Base-by-base conservation (phyloP, 2,888 invertebrate genomes). In the Ashinkailepas kermadecensis region DNA sequence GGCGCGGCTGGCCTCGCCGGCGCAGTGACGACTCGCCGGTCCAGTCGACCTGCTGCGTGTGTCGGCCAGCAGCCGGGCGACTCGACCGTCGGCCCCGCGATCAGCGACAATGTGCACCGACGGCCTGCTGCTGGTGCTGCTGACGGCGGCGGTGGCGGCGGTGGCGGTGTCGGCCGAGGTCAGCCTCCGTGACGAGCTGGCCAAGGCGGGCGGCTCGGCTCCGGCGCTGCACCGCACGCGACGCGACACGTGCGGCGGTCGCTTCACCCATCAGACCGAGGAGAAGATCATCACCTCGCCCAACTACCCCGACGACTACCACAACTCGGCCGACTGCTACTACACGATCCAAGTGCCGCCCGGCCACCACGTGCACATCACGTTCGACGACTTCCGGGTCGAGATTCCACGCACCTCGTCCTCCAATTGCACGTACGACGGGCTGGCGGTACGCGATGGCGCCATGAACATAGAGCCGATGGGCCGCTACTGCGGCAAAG, bases 401-500 rank as follows among this genome's bases (percentile, higher is more conserved):
- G 79, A 79, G 79, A 79, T 79, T 25, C 79, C 79, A 23, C 79
- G 79, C 23, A 79, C 79, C 13, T 79, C 79, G 15, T 79, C 79
- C 58, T 23, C 23, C 23, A 79, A 79, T 58, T 79, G 79, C 79
- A 79, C 79, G 23, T 79, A 58, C 79, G 79, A 79, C 58, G 79
- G 79, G 3, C 79, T 79, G 79, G 79, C 58, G 58, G 79, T 79
- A 23, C 79, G 58, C 15, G 79, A 79, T 8, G 79, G 79, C 23
- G n/a, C 79, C 18, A 23, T 8, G 13, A 18, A n/a, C 58, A 25
- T 57, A 0, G 79, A 79, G 58, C 58, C 79, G 23, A 79, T 79
- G 79, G 79, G 79, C 13, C 79, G 79, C 58, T 79, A 79, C 79
- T 79, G 79, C 25, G 79, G 79, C 23, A 79, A 79, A 58, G 79